These are phyloP conservation scores for Graphium colonna DNA, from an alignment of 2,888 invertebrate species.

Conservation along the genomic window DNA sequence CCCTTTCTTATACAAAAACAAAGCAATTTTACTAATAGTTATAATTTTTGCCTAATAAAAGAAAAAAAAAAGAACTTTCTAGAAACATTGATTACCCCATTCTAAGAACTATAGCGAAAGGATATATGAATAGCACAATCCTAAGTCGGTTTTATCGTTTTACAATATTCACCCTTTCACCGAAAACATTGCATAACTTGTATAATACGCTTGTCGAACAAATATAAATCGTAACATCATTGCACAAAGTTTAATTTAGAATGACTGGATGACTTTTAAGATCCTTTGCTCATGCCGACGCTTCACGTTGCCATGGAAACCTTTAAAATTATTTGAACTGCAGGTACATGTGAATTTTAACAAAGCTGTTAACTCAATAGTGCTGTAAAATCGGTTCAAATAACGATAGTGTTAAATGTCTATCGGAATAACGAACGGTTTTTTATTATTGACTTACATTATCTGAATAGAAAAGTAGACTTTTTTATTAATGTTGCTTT, in stretches of 20 bases:
- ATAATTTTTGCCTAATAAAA: neutral
- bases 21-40: too few species aligned
- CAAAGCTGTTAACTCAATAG: neutral
- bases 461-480: too few species aligned
- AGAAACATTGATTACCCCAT: neutral
- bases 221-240: neutral
- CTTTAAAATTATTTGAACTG: slow-evolving; percentile 5
- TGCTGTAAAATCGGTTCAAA: slow-evolving; percentile 11
- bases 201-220: neutral
- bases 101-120: neutral
- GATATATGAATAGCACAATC: neutral
- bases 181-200: slow-evolving; percentile 7
- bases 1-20: too few species aligned
- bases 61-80: neutral
- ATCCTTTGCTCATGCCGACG: neutral
- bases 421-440: too few species aligned
- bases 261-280: neutral
- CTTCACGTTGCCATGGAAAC: slow-evolving; percentile 1
- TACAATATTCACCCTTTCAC: slow-evolving; percentile 15
- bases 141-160: neutral
- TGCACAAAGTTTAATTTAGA: neutral
- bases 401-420: slow-evolving; percentile 14
- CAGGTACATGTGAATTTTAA: slow-evolving; percentile 21
- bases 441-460: too few species aligned
- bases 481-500: too few species aligned